Conservation (phyloP, 2,113 vertebrate genomes). For the Mustela nigripes region DNA sequence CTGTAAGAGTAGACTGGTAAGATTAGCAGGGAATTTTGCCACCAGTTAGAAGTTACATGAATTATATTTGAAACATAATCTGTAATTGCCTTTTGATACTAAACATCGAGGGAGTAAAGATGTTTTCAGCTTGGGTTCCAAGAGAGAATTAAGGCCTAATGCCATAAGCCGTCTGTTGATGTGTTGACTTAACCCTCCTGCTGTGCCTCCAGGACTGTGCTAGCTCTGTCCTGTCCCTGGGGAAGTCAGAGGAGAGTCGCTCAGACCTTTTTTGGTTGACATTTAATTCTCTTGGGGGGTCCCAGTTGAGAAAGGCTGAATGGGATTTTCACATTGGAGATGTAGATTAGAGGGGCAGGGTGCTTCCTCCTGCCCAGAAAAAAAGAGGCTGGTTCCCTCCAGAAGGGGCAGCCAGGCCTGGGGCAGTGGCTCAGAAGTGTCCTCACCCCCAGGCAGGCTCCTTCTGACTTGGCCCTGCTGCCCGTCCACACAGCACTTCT, state of each 20-base stretch:
- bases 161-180: fast-evolving
- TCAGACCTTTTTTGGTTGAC: fast-evolving
- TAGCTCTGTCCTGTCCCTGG: fast-evolving
- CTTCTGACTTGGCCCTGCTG: too few species aligned
- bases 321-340: not conserved
- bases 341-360: not conserved
- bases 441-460: not conserved
- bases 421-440: not conserved
- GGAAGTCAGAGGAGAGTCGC: too few species aligned
- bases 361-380: fast-evolving
- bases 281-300: not conserved
- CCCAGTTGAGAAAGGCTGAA: not conserved
- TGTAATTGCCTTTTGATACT: fast-evolving
- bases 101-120: not conserved
- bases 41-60: fast-evolving
- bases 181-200: fast-evolving
- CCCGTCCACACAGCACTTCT: not conserved
- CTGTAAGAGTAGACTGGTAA: fast-evolving
- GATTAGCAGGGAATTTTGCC: fast-evolving
- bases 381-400: not conserved
- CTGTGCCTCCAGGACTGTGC: fast-evolving
- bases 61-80: not conserved
- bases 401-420: not conserved
- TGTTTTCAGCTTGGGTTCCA: not conserved
- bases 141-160: not conserved